These are phyloP conservation scores for Macrophya alboannulata DNA, from an alignment of 2,888 invertebrate genomes.

Conservation along the genomic window DNA sequence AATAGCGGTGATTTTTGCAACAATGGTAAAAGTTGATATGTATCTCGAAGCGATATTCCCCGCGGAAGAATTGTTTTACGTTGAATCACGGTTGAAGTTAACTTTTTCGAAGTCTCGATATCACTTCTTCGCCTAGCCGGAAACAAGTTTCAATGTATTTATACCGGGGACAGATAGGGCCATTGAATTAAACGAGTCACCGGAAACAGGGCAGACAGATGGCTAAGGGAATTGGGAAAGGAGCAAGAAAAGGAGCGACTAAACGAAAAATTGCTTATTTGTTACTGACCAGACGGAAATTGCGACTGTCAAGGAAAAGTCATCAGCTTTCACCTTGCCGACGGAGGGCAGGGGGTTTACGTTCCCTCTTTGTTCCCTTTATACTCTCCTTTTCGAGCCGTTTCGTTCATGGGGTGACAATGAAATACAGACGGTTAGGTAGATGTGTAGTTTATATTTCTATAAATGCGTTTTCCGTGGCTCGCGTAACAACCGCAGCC, in stretches of 20 bases:
- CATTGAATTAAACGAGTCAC: constrained; percentile 26
- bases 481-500: constrained; percentile 63
- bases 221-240: constrained; percentile 20
- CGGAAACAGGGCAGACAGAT: constrained; percentile 42
- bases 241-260: constrained; percentile 8
- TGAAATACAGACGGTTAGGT: constrained; percentile 40
- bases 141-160: constrained; percentile 22
- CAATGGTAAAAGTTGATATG: constrained; percentile 14
- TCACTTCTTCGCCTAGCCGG: not conserved
- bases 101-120: constrained; percentile 17
- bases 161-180: constrained; percentile 19
- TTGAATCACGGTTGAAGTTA: constrained; percentile 7
- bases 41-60: constrained; percentile 32
- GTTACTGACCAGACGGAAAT: constrained; percentile 44
- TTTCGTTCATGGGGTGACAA: not conserved
- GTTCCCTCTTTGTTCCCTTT: not conserved
- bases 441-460: constrained; percentile 57
- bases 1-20: constrained; percentile 28
- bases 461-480: constrained; percentile 64
- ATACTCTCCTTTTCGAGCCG: not conserved
- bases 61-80: constrained; percentile 2
- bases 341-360: not conserved
- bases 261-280: constrained; percentile 36
- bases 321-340: constrained; percentile 16
- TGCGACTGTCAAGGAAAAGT: constrained; percentile 31